These are phyloP conservation scores for Geothlypis trichas DNA, from an alignment of 2,113 vertebrate species.

Conservation along the genomic window DNA sequence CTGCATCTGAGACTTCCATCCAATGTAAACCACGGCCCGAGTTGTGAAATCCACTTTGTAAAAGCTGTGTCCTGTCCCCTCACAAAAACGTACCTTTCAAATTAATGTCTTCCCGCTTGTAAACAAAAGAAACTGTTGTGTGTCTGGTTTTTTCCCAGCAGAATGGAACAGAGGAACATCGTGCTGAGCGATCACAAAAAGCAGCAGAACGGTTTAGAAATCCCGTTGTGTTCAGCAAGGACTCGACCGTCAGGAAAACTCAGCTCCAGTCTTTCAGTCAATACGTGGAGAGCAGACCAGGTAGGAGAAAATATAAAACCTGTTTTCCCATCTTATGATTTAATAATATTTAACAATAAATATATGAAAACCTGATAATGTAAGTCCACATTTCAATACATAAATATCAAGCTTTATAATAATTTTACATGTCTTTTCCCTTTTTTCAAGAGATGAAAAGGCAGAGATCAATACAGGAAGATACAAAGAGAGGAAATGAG, in stretches of 20 bases:
- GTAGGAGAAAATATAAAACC: slow-evolving; percentile 77
- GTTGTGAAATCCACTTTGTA: neutral
- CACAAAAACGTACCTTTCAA: slow-evolving; percentile 26
- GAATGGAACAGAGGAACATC: slow-evolving; percentile 88
- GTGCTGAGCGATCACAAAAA: slow-evolving; percentile 87
- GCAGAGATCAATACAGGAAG: slow-evolving; percentile 95
- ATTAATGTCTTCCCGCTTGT: slow-evolving; percentile 11
- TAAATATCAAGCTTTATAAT: slow-evolving; percentile 84
- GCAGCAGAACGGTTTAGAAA: slow-evolving; percentile 89
- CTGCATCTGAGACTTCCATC: neutral
- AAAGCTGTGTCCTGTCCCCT: slow-evolving; percentile 30
- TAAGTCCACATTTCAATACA: slow-evolving; percentile 78
- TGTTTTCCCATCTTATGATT: slow-evolving; percentile 70
- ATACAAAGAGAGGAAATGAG: slow-evolving; percentile 88
- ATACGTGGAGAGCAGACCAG: slow-evolving; percentile 94
- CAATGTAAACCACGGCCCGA: neutral
- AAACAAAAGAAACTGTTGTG: slow-evolving; percentile 52
- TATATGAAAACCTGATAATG: slow-evolving; percentile 70
- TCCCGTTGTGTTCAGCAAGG: slow-evolving; percentile 94
- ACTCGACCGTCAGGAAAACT: slow-evolving; percentile 92
- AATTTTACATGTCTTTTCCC: slow-evolving; percentile 79
- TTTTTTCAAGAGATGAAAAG: slow-evolving; percentile 92
- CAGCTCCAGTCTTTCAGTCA: slow-evolving; percentile 99
- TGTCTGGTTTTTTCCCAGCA: slow-evolving; percentile 72
- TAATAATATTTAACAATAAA: slow-evolving; percentile 70